Evolutionary conservation across 2,797 vertebrate genomes (phyloP).

Genomic region (Sebastiscus albofasciatus): DNA sequence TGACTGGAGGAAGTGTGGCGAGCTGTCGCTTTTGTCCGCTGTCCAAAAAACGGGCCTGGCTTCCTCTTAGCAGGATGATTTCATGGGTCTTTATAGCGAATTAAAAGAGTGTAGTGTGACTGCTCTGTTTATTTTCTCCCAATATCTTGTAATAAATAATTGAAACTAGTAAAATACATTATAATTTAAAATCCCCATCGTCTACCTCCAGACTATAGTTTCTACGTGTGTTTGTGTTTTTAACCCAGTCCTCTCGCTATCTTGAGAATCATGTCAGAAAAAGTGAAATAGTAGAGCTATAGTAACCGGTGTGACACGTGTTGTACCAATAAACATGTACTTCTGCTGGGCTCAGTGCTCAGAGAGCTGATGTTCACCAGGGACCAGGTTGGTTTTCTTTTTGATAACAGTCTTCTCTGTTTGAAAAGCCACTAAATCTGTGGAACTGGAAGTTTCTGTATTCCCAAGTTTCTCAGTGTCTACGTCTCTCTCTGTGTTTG

Average conservation of each 20-base stretch:
- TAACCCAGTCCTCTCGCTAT: neutral
- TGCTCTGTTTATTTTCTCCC: neutral
- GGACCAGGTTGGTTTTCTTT: conserved; percentile 18
- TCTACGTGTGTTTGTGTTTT: conserved; percentile 11
- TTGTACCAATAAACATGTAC: conserved; percentile 35
- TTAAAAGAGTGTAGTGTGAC: conserved; percentile 16
- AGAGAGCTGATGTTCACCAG: conserved; percentile 18
- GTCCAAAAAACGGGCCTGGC: conserved; percentile 45
- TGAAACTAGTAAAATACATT: neutral
- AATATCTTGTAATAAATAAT: neutral
- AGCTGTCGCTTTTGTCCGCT: conserved; percentile 57
- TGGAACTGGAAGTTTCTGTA: neutral
- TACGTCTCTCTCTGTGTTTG: neutral
- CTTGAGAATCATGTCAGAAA: neutral
- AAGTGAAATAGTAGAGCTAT: neutral
- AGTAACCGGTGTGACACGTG: neutral
- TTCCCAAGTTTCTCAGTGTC: neutral
- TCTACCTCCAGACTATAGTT: neutral
- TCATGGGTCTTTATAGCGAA: conserved; percentile 49
- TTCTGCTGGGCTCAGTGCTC: conserved; percentile 2
- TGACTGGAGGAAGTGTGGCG: conserved; percentile 54
- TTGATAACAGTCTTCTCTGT: conserved; percentile 28
- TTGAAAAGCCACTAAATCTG: conserved; percentile 13
- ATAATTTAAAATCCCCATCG: neutral
- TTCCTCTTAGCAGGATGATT: conserved; percentile 47